Evolutionary conservation across 2,113 vertebrate species (phyloP).

Genomic region (Psittacula cyanocephala): DNA sequence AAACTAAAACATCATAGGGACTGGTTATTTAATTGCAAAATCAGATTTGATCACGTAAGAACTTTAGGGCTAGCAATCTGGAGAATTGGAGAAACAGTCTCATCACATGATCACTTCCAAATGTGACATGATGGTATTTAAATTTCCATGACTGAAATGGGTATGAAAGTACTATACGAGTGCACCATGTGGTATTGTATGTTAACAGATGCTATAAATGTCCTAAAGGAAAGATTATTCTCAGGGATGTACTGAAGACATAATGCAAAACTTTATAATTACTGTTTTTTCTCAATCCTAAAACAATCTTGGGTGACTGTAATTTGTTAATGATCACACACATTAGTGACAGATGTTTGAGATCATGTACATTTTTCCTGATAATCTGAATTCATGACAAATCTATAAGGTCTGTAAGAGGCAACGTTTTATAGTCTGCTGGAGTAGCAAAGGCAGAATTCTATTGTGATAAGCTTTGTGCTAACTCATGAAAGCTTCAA

Average conservation of each 20-base stretch:
- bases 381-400: background rate
- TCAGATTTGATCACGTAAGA: background rate
- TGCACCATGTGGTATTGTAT: background rate
- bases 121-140: background rate
- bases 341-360: background rate
- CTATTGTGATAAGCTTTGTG: background rate
- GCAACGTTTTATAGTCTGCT: background rate
- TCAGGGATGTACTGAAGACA: background rate
- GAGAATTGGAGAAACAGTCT: background rate
- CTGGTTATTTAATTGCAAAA: background rate
- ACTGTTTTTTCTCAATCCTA: background rate
- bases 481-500: background rate
- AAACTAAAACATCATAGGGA: background rate
- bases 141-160: background rate
- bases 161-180: background rate
- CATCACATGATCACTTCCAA: background rate
- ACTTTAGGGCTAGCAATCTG: background rate
- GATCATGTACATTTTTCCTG: background rate
- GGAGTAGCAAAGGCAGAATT: background rate
- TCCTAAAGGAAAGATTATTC: background rate
- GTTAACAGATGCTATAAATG: background rate
- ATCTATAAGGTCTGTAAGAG: background rate
- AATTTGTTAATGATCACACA: background rate
- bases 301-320: background rate
- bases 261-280: background rate